Conservation (phyloP, 2,113 vertebrate species). For the Irena cyanogastra region DNA sequence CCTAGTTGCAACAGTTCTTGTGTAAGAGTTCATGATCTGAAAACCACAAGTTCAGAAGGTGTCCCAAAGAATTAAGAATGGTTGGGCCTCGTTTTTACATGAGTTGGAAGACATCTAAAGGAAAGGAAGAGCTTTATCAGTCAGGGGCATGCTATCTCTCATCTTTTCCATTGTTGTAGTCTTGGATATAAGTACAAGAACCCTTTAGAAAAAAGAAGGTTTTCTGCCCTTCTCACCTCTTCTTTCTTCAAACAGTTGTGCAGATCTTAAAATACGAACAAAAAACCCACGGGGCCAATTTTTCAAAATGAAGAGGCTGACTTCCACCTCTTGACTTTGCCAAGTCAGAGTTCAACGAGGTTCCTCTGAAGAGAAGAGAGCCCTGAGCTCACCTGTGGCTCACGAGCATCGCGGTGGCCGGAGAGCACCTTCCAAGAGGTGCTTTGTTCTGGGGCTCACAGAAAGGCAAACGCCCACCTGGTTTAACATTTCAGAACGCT, state of each 20-base stretch:
- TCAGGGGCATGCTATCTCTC: constrained; percentile 31
- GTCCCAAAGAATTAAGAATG: not conserved
- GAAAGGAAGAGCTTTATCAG: constrained; percentile 11
- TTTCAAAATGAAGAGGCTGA: constrained; percentile 16
- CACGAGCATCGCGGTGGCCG: not conserved
- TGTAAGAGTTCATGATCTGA: not conserved
- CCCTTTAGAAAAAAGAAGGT: not conserved
- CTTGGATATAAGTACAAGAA: constrained; percentile 36
- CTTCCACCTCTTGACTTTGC: not conserved
- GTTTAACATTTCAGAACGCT: not conserved
- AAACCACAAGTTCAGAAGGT: not conserved
- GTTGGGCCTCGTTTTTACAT: not conserved
- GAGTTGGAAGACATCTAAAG: not conserved
- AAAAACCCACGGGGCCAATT: constrained; percentile 19
- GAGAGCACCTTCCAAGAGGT: not conserved
- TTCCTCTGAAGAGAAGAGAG: not conserved
- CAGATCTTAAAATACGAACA: constrained; percentile 16
- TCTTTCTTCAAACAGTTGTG: constrained; percentile 20
- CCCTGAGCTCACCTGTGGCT: not conserved
- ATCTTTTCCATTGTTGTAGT: constrained; percentile 44
- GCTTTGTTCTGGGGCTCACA: not conserved
- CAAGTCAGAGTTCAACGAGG: not conserved
- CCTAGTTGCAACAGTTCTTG: not conserved
- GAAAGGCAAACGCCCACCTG: not conserved
- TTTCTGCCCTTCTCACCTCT: constrained; percentile 63